Evolutionary conservation across 2,888 invertebrate species (phyloP), one percentile per base, ranked within the genome.

Genomic region (Tachina lurida): DNA sequence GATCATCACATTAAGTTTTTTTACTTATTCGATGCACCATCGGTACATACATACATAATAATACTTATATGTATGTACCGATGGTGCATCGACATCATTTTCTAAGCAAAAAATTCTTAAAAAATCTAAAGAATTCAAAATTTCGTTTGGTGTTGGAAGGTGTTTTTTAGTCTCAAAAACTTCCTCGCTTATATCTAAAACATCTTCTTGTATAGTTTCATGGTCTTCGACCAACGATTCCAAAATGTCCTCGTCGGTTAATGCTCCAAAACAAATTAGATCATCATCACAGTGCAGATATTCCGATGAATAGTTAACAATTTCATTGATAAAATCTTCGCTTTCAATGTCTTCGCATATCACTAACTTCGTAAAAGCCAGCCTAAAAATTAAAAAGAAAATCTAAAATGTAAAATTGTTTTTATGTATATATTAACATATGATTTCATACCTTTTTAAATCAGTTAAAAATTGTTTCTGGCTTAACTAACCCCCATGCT

Each of bases 271-370:
- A 49, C 67, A 77, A 58, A 58, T 49, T 10, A 77, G 31, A 49
- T 77, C 58, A 58, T 77, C 77, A 77, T 77, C 68, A 31, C 68
- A 77, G 15, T 77, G 77, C 58, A 68, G 47, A 68, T 77, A 77
- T 68, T 58, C 77, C n/a, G 58, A 56, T 39, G 74, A n/a, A 74
- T 31, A 73, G 19, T 5, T n/a, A 17, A 63, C 65, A 65, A 75
- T n/a, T 75, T 65, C 65, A 39, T 49, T 47, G 19, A 67, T 67
- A 12, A 56, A 67, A 68, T 67, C 77, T 49, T 78, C 68, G n/a
- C 65, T 39, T 43, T 67, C 22, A 0, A 45, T 31, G 12, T 10
- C 56, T 12, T 56, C 43, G 45, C n/a, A 2, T 15, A 56, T 52
- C 45, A 15, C 22, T 54, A n/a, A 54, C 5, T 19, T 8, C 65